Evolutionary conservation across 2,113 vertebrate genomes (phyloP).

Genomic region (Rhinoderma darwinii): DNA sequence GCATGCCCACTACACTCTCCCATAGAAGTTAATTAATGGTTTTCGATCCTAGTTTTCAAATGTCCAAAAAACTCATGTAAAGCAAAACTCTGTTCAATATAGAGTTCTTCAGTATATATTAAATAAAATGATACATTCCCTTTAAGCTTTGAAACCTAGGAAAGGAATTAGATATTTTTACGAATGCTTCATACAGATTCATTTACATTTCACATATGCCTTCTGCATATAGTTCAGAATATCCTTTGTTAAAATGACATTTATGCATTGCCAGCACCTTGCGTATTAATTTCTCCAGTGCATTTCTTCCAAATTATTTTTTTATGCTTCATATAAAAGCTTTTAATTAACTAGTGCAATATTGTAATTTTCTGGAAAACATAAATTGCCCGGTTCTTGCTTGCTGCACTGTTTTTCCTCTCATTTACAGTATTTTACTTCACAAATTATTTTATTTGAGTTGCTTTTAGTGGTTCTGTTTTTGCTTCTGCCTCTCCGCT

Average conservation of each 20-base stretch:
- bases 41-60: too few relatives aligned
- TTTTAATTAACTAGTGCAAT: slow-evolving; percentile 49
- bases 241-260: not conserved
- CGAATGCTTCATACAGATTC: not conserved
- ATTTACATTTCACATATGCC: not conserved
- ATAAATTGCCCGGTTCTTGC: slow-evolving; percentile 29
- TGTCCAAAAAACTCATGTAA: too few relatives aligned
- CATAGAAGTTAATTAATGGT: too few relatives aligned
- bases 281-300: slow-evolving; percentile 13
- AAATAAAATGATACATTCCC: not conserved
- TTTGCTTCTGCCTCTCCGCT: slow-evolving; percentile 24
- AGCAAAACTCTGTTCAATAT: too few relatives aligned
- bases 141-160: not conserved
- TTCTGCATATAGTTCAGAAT: not conserved
- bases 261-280: slow-evolving; percentile 18
- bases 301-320: slow-evolving; percentile 37
- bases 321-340: slow-evolving; percentile 43
- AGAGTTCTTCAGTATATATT: too few relatives aligned
- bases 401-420: slow-evolving; percentile 28
- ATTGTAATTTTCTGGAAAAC: slow-evolving; percentile 29
- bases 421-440: slow-evolving; percentile 34
- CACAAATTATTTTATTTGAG: slow-evolving; percentile 26
- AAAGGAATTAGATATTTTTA: not conserved
- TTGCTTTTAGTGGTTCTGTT: slow-evolving; percentile 30
- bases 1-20: too few relatives aligned